Evolutionary conservation across 2,113 vertebrate genomes (phyloP).

Genomic region (Poecilia latipinna): DNA sequence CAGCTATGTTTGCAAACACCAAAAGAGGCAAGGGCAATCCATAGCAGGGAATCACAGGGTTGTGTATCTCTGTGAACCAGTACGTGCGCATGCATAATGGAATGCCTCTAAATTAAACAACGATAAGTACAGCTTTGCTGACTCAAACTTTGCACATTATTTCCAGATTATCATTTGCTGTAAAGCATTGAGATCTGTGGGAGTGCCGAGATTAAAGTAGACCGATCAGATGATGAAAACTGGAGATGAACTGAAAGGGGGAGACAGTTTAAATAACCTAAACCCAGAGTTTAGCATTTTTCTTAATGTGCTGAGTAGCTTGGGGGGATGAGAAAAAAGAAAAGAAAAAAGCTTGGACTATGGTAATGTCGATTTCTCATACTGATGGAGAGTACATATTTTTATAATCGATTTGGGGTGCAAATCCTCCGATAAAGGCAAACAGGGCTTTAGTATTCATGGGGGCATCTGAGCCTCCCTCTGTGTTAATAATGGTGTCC

Average conservation of each 20-base stretch:
- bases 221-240: slow-evolving; percentile 26
- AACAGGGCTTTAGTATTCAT: slow-evolving; percentile 76
- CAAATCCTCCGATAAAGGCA: slow-evolving; percentile 70
- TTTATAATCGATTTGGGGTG: slow-evolving; percentile 74
- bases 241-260: slow-evolving; percentile 54
- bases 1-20: slow-evolving; percentile 66
- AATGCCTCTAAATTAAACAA: slow-evolving; percentile 46
- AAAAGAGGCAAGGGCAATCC: slow-evolving; percentile 56
- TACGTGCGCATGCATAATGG: slow-evolving; percentile 53
- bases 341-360: slow-evolving; percentile 33
- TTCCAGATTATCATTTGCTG: slow-evolving; percentile 46
- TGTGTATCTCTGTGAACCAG: slow-evolving; percentile 30
- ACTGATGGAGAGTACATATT: slow-evolving; percentile 81
- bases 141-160: slow-evolving; percentile 38
- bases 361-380: slow-evolving; percentile 70
- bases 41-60: slow-evolving; percentile 55
- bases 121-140: slow-evolving; percentile 51
- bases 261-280: slow-evolving; percentile 55
- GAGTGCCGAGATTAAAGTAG: slow-evolving; percentile 40
- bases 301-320: slow-evolving; percentile 65
- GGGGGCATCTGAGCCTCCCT: slow-evolving; percentile 48
- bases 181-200: slow-evolving; percentile 55
- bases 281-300: slow-evolving; percentile 67
- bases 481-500: slow-evolving; percentile 76
- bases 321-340: slow-evolving; percentile 27